These are phyloP conservation scores for Neotoma lepida DNA, from an alignment of 2,113 vertebrate genomes.

Conservation along the genomic window DNA sequence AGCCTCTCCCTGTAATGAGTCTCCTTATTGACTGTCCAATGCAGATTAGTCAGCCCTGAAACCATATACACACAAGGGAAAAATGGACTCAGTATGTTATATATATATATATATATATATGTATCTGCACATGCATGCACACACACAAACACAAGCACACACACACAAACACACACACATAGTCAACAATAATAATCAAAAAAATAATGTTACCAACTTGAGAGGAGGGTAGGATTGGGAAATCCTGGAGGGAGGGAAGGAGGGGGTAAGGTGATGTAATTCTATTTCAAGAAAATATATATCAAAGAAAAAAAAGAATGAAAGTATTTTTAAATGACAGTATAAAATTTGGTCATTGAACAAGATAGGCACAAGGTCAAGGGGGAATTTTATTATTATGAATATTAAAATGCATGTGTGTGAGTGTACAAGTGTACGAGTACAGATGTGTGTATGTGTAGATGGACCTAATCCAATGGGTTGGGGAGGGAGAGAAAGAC, in stretches of 20 bases:
- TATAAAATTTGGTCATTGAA: background rate
- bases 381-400: background rate
- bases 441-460: background rate
- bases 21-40: background rate
- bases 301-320: background rate
- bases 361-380: background rate
- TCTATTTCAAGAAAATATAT: background rate
- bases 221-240: background rate
- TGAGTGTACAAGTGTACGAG: rapidly evolving
- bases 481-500: background rate
- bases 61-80: background rate
- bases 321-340: background rate
- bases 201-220: background rate
- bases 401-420: background rate
- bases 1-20: background rate
- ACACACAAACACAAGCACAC: background rate
- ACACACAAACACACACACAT: background rate
- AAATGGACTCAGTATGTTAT: background rate
- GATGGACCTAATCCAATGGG: background rate
- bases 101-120: no score
- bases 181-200: background rate
- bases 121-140: background rate
- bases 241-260: background rate
- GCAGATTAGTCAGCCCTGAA: background rate
- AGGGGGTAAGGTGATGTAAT: background rate